Base-by-base conservation (phyloP, 2,113 vertebrate species). In the Chitala chitala region DNA sequence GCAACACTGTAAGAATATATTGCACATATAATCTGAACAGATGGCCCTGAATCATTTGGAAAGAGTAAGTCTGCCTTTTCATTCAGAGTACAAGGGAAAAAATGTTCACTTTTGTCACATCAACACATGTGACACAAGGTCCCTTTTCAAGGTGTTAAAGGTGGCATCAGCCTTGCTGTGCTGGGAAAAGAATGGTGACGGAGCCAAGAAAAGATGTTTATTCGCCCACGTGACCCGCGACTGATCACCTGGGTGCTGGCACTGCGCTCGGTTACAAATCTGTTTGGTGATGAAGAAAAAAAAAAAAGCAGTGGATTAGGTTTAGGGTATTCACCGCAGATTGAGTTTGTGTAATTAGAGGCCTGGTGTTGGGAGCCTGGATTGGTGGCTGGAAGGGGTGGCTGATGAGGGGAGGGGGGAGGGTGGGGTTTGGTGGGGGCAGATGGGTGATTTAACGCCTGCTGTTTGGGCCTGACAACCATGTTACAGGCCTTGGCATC, bases 391-490 rank as follows among this genome's bases (percentile, higher is more conserved):
- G 40, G 56, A 73, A 75, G 78, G 81, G 77, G 71, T 73, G 74
- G 66, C 64, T 76, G 72, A 24, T 4, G n/a, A 13, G 22, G 40
- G 44, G 48, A 48, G 77, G 70, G 79, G 79, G 66, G 73, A 72
- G 75, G 71, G 29, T 53, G 76, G 72, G 22, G 76, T 74, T 59
- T 80, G 77, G 71, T 85, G 83, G 82, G 86, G 82, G 81, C 79
- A 80, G 86, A 74, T 83, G 85, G 81, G 75, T 86, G 84, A 88
- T 86, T 88, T 85, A 86, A 79, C 82, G 85, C 82, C 85, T 78
- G 82, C 83, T 87, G 86, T 79, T 84, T 79, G 74, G 73, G 84
- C 81, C 84, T 81, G 84, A 82, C 87, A 88, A 86, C 85, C 89
- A 86, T 74, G 79, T 75, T 74, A 73, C 77, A 74, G 42, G 77